Conservation (phyloP, 2,797 vertebrate genomes). For the Lithobates sylvaticus region DNA sequence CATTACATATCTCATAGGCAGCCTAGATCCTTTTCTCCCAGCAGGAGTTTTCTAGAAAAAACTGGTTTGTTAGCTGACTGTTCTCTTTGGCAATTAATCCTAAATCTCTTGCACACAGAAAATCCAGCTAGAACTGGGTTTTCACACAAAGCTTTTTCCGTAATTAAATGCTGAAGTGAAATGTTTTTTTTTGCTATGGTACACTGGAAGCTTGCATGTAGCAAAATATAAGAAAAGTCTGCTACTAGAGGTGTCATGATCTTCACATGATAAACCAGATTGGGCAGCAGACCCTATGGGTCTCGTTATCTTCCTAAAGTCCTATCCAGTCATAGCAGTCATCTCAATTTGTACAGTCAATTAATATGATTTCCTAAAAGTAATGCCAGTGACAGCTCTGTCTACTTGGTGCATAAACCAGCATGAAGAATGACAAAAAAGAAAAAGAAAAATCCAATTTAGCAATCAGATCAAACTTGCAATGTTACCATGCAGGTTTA, state of each 20-base stretch:
- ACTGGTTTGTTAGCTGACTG: conserved; percentile 39
- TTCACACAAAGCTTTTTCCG: conserved; percentile 16
- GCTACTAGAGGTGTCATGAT: neutral
- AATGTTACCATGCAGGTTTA: no score
- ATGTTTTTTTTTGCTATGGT: neutral
- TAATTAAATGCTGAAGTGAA: neutral
- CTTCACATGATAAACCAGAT: no score
- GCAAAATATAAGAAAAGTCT: neutral
- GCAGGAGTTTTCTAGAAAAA: conserved; percentile 19
- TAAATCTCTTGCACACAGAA: conserved; percentile 15
- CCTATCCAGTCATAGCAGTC: no score
- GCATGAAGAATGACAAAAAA: no score
- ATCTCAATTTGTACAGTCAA: no score
- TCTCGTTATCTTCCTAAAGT: no score
- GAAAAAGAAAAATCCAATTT: no score
- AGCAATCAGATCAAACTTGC: no score
- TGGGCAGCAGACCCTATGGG: no score
- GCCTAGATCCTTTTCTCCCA: neutral
- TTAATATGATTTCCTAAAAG: no score
- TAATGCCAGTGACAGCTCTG: no score
- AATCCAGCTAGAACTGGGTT: conserved; percentile 23
- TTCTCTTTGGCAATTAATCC: conserved; percentile 38
- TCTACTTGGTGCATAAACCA: no score
- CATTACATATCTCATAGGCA: neutral
- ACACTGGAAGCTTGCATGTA: neutral